phyloP scores from a whole-genome alignment of 2,113 vertebrate genomes.

The Cheirogaleus medius region DNA sequence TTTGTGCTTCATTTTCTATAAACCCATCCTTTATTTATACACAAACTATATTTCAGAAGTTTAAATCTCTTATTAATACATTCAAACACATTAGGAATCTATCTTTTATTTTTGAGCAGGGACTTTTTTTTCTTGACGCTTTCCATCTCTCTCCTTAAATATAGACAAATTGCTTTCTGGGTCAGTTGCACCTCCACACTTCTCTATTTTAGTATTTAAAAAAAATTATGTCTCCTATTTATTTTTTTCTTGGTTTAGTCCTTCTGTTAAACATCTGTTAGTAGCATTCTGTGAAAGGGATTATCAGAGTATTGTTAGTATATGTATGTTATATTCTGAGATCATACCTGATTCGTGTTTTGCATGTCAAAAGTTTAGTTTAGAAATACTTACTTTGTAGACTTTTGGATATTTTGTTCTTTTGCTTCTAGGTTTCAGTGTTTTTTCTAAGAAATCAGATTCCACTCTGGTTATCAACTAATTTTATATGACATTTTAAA shows the following conservation, averaged over 20 bases:
- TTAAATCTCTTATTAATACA: neutral
- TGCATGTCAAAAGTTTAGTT: neutral
- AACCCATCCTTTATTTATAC: neutral
- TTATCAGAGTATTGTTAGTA: neutral
- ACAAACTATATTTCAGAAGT: neutral
- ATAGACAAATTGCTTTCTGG: neutral
- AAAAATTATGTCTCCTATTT: neutral
- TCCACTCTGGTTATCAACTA: neutral
- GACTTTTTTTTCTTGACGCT: neutral
- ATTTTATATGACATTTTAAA: neutral
- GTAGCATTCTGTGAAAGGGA: neutral
- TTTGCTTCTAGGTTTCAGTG: neutral
- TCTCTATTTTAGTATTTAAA: neutral
- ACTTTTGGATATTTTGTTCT: neutral
- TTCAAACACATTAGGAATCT: neutral
- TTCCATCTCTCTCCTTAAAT: neutral
- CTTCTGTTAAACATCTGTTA: neutral
- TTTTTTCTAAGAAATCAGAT: neutral
- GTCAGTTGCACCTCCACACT: neutral
- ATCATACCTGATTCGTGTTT: neutral
- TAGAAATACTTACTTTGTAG: neutral
- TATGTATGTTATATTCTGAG: neutral
- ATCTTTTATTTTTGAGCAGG: neutral
- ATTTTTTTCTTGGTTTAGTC: neutral
- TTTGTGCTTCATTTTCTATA: neutral